These are phyloP conservation scores for Eospalax fontanierii DNA, from an alignment of 2,797 vertebrate species.

Conservation along the genomic window DNA sequence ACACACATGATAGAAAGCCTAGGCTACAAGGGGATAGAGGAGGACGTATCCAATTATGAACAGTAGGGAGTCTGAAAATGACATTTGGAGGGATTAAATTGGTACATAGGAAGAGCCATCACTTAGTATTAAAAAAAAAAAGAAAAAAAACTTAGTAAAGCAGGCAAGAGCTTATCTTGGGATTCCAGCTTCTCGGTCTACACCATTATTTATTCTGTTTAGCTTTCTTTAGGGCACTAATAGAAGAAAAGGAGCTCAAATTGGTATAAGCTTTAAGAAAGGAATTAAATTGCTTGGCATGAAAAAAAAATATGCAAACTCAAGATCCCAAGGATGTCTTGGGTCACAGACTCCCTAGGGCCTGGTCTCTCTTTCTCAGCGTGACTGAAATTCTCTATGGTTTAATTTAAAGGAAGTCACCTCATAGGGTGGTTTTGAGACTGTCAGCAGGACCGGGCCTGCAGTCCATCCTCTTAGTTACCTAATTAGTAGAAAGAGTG, in stretches of 20 bases:
- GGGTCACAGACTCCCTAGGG: no score
- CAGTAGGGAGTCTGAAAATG: not conserved
- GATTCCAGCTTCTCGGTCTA: constrained; percentile 1
- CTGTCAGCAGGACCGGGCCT: not conserved
- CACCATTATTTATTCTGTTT: not conserved
- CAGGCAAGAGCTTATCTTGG: constrained; percentile 40
- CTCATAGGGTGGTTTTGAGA: not conserved
- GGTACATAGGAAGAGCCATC: not conserved
- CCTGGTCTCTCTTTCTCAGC: not conserved
- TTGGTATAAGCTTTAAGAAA: not conserved
- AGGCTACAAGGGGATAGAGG: not conserved
- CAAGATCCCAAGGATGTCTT: not conserved
- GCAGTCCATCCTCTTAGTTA: not conserved
- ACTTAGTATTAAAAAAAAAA: not conserved
- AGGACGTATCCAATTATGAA: not conserved
- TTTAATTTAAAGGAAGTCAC: not conserved
- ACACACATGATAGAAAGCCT: not conserved
- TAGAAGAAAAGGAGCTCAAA: not conserved
- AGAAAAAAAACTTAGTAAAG: not conserved
- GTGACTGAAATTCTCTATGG: not conserved
- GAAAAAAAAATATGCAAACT: not conserved
- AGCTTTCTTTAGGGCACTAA: not conserved
- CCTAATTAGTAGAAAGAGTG: not conserved
- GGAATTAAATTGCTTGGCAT: not conserved
- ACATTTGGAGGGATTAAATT: not conserved